phyloP scores from a whole-genome alignment of 2,888 invertebrate genomes.

The Melieria picta region DNA sequence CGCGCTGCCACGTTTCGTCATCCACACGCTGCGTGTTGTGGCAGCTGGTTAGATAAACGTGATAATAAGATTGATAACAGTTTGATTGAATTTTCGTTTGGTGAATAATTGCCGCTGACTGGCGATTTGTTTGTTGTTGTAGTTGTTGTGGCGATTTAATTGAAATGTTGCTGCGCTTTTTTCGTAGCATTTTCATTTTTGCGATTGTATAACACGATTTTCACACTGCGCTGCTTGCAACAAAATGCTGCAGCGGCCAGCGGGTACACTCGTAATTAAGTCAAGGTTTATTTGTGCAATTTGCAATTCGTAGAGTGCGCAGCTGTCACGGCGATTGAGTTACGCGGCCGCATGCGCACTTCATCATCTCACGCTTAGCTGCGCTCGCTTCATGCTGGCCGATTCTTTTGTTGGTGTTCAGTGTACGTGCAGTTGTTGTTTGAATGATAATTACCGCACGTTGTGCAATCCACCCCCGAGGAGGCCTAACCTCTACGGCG shows the following conservation, averaged over 20 bases:
- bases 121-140: not conserved
- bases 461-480: too few species aligned
- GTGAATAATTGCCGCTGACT: not conserved
- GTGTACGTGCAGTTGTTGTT: too few species aligned
- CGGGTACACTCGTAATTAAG: conserved; percentile 39
- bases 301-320: too few species aligned
- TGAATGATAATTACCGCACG: too few species aligned
- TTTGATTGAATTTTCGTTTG: conserved; percentile 31
- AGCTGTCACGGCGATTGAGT: too few species aligned
- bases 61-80: conserved; percentile 40
- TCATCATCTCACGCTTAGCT: too few species aligned
- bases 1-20: not conserved
- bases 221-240: not conserved
- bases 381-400: too few species aligned
- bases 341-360: too few species aligned
- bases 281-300: conserved; percentile 44
- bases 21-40: conserved; percentile 32
- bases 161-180: not conserved
- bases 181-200: too few species aligned
- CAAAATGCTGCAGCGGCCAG: not conserved
- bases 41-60: conserved; percentile 36
- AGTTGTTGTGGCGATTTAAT: not conserved
- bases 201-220: not conserved
- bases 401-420: too few species aligned
- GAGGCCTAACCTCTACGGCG: too few species aligned